These are phyloP conservation scores for Oryzias melastigma DNA, from an alignment of 2,113 vertebrate genomes.

Conservation along the genomic window DNA sequence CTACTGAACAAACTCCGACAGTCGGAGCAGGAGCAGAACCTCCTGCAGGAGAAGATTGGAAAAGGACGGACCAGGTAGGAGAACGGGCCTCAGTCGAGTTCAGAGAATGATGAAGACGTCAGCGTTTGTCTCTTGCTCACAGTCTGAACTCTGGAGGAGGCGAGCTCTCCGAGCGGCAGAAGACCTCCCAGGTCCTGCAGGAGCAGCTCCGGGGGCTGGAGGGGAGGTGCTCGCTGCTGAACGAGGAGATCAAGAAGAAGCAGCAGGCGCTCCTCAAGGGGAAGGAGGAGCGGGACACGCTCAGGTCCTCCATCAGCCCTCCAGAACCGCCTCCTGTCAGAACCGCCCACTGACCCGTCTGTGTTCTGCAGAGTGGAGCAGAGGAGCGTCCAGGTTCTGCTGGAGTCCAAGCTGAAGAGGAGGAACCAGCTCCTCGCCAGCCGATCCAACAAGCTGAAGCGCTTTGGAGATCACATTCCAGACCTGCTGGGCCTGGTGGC, in stretches of 20 bases:
- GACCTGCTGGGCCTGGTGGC: conserved; percentile 31
- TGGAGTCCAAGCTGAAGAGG: conserved; percentile 41
- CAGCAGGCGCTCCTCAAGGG: conserved; percentile 47
- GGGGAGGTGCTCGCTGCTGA: conserved; percentile 15
- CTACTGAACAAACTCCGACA: conserved; percentile 50
- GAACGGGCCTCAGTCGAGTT: neutral
- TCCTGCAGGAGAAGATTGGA: conserved; percentile 47
- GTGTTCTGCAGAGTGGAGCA: conserved; percentile 32
- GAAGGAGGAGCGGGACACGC: conserved; percentile 45
- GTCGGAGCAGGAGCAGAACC: conserved; percentile 42
- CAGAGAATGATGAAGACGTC: neutral
- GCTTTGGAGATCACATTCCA: conserved; percentile 42
- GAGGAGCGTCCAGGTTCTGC: conserved; percentile 27
- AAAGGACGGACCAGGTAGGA: conserved; percentile 40
- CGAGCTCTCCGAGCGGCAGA: neutral
- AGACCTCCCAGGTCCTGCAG: conserved; percentile 18
- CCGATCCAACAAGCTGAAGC: conserved; percentile 45
- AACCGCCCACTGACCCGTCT: neutral
- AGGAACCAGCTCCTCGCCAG: conserved; percentile 48
- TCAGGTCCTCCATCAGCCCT: conserved; percentile 23
- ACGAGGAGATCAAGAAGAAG: conserved; percentile 44
- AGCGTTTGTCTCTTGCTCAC: neutral
- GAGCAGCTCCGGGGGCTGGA: conserved; percentile 29
- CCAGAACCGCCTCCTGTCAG: neutral
- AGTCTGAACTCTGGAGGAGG: conserved; percentile 11